phyloP scores from a whole-genome alignment of 2,113 vertebrate genomes.

The Pedetes capensis region DNA sequence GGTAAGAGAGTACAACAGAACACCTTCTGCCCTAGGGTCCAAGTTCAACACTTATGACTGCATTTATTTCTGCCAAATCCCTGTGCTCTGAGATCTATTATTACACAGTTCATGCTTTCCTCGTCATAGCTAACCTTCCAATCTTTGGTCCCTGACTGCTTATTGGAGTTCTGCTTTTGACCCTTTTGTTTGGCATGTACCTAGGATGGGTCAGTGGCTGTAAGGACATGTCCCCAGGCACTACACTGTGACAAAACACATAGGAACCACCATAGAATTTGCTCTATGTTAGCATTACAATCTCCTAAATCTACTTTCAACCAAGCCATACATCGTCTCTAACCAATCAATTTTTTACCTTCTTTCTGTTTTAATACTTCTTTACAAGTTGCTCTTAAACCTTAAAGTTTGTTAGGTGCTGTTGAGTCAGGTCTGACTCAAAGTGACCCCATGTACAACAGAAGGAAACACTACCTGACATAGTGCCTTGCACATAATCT shows the following conservation, averaged over 20 bases:
- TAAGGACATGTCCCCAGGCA: slow-evolving; percentile 22
- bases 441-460: too few species aligned
- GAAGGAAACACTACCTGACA: too few species aligned
- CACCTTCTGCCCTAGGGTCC: not conserved
- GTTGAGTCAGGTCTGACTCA: too few species aligned
- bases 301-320: slow-evolving; percentile 56
- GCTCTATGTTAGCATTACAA: slow-evolving; percentile 66
- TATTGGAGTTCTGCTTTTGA: slow-evolving; percentile 18
- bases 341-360: slow-evolving; percentile 40
- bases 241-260: slow-evolving; percentile 49
- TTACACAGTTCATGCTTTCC: not conserved
- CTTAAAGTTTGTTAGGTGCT: too few species aligned
- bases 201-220: slow-evolving; percentile 48
- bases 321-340: slow-evolving; percentile 17
- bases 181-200: slow-evolving; percentile 53
- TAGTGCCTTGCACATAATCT: too few species aligned
- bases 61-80: slow-evolving; percentile 48
- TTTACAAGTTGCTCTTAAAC: slow-evolving; percentile 50
- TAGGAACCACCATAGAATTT: slow-evolving; percentile 15
- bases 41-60: slow-evolving; percentile 50
- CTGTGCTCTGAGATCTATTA: slow-evolving; percentile 31
- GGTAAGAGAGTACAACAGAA: not conserved
- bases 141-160: not conserved
- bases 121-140: not conserved
- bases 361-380: slow-evolving; percentile 41